Percentiles rank a stretch among this genome's conserved stretches.
phyloP scores from a whole-genome alignment of 2,888 invertebrate species.

The Synergus laeviventris region DNA sequence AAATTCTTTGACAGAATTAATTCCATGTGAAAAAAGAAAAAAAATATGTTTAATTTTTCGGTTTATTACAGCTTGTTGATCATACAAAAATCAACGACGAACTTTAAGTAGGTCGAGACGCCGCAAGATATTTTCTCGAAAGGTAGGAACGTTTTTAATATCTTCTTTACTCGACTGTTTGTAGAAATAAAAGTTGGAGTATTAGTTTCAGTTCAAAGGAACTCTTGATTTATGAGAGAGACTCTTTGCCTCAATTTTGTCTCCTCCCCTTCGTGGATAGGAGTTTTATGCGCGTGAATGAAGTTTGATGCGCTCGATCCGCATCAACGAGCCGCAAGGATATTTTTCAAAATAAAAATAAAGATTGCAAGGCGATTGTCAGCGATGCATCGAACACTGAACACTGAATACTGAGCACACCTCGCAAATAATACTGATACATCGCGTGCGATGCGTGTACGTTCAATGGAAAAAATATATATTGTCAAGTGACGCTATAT shows the following conservation, averaged over 20 bases:
- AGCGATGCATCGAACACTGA: not conserved
- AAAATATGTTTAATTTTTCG: constrained; percentile 36
- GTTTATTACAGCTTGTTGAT: constrained; percentile 32
- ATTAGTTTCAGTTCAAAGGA: constrained; percentile 40
- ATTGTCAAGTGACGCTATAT: constrained; percentile 68
- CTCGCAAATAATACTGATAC: constrained; percentile 13
- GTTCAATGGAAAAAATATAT: constrained; percentile 59
- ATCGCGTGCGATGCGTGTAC: constrained; percentile 35
- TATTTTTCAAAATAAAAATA: constrained; percentile 24
- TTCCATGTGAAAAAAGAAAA: not conserved
- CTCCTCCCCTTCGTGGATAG: not conserved
- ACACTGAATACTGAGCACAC: not conserved
- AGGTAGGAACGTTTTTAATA: constrained; percentile 29
- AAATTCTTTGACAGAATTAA: not conserved
- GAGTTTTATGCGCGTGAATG: constrained; percentile 35
- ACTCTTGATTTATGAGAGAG: constrained; percentile 36
- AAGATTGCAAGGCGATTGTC: constrained; percentile 23
- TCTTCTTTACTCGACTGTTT: constrained; percentile 34
- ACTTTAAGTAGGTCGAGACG: constrained; percentile 34
- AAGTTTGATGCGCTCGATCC: constrained; percentile 5
- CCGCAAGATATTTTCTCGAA: constrained; percentile 38
- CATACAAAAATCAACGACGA: constrained; percentile 21
- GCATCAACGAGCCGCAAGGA: not conserved
- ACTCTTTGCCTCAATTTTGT: constrained; percentile 30
- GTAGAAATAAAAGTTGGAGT: constrained; percentile 40